Evolutionary conservation across 64 coral and sea anemone species (phyloP).

Genomic region (Trachythela sp.): DNA sequence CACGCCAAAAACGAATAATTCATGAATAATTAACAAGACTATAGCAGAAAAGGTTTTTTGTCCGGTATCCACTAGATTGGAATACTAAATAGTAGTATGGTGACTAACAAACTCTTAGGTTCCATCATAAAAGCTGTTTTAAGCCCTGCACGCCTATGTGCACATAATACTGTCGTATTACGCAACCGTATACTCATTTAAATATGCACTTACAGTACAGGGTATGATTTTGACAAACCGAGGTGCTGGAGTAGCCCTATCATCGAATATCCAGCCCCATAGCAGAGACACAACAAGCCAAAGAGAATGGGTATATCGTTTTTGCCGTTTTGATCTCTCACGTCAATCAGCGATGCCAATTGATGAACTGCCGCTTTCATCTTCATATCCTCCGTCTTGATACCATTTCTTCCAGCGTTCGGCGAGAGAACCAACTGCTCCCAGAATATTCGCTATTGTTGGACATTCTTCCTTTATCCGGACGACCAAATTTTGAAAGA

Average conservation of each 20-base stretch:
- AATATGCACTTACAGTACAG: neutral
- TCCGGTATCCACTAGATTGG: neutral
- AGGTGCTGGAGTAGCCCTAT: neutral
- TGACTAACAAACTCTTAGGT: neutral
- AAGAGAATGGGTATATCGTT: neutral
- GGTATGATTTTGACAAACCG: neutral
- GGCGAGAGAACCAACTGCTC: no score
- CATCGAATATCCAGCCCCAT: neutral
- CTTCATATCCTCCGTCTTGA: neutral
- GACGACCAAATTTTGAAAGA: neutral
- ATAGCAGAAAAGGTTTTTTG: neutral
- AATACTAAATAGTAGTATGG: neutral
- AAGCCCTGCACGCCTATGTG: neutral
- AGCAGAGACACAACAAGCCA: neutral
- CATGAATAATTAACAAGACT: neutral
- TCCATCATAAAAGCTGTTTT: neutral
- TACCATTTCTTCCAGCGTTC: neutral
- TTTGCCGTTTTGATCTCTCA: neutral
- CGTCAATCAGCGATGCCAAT: neutral
- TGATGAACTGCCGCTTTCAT: slow-evolving; percentile 5
- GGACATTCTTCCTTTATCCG: neutral
- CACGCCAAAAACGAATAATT: no score
- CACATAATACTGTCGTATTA: no score
- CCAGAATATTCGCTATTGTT: neutral
- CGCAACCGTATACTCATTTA: neutral